Evolutionary conservation across 2,797 vertebrate genomes (phyloP).

Genomic region (Odontamblyopus rebecca): DNA sequence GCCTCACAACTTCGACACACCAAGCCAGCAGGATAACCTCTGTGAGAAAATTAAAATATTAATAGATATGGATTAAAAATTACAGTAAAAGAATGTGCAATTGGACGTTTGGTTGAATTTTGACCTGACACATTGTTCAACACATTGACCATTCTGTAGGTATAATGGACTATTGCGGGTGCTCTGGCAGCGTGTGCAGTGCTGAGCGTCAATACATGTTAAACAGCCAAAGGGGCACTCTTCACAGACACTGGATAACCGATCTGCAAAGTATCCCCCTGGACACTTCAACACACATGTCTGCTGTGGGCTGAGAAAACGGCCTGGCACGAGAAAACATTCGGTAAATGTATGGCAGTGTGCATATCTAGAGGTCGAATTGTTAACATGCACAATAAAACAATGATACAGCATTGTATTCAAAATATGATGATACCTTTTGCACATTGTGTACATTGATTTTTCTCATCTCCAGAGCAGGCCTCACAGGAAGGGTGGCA

Average conservation of each 20-base stretch:
- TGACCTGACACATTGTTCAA: conserved; percentile 76
- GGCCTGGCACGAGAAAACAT: conserved; percentile 49
- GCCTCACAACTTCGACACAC: conserved; percentile 75
- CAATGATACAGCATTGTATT: background rate
- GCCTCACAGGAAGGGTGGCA: conserved; percentile 85
- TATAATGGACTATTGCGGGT: conserved; percentile 56
- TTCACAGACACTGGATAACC: conserved; percentile 63
- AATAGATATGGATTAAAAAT: background rate
- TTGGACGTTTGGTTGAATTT: conserved; percentile 11
- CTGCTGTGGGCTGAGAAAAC: conserved; percentile 69
- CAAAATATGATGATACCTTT: conserved; percentile 75
- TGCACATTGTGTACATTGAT: conserved; percentile 80
- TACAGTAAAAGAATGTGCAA: conserved; percentile 8
- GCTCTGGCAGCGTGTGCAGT: conserved; percentile 73
- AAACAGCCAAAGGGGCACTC: conserved; percentile 70
- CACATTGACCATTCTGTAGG: conserved; percentile 75
- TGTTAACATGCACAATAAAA: conserved; percentile 12
- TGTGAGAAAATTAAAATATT: conserved; percentile 27
- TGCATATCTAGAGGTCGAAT: background rate
- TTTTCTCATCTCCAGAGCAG: conserved; percentile 76
- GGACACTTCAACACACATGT: conserved; percentile 76
- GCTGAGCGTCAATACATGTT: conserved; percentile 65
- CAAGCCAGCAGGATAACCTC: conserved; percentile 69
- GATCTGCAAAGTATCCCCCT: conserved; percentile 61
- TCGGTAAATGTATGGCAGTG: background rate